Conservation (phyloP, 2,888 invertebrate species). For the Cataglyphis altisquamis region DNA sequence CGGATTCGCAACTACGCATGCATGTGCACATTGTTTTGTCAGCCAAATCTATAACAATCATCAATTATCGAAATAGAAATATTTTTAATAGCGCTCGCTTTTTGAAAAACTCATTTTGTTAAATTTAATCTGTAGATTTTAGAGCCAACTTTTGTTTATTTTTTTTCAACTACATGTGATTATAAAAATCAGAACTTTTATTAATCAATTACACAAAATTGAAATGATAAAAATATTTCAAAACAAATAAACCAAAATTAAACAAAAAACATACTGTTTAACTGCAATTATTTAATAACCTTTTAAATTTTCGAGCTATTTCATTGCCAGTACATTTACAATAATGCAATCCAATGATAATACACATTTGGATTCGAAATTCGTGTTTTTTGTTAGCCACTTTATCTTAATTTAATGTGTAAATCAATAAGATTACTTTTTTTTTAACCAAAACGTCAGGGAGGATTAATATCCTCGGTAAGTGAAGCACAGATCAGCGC, state of each 20-base stretch:
- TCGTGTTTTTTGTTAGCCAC: background rate
- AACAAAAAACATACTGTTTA: background rate
- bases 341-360: background rate
- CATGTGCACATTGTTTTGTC: constrained; percentile 13
- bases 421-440: background rate
- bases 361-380: background rate
- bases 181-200: background rate
- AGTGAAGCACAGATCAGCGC: background rate
- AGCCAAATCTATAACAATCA: constrained; percentile 52
- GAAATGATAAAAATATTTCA: background rate
- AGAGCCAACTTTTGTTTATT: background rate
- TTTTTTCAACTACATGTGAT: background rate
- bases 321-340: background rate
- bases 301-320: background rate
- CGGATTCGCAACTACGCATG: constrained; percentile 34
- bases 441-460: background rate
- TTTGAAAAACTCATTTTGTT: constrained; percentile 1
- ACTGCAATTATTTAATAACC: background rate
- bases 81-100: background rate
- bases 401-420: constrained; percentile 5
- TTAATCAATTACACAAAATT: background rate
- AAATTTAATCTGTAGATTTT: background rate
- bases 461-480: constrained; percentile 1
- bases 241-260: background rate
- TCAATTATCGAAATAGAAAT: constrained; percentile 56